Evolutionary conservation across 2,113 vertebrate species (phyloP).

Genomic region (Numenius arquata): DNA sequence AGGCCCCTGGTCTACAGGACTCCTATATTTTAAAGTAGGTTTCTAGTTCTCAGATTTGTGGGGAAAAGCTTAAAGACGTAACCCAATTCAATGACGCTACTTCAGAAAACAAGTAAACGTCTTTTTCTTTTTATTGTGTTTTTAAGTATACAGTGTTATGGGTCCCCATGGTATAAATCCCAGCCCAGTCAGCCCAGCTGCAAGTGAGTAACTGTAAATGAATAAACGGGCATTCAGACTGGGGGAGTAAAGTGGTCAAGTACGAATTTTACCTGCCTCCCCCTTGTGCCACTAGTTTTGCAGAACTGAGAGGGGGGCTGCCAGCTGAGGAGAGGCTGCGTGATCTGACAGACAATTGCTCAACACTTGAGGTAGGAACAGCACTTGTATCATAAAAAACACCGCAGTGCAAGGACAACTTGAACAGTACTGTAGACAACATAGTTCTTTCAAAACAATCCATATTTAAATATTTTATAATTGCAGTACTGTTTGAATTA

Average conservation of each 20-base stretch:
- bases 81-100: background rate
- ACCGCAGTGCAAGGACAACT: background rate
- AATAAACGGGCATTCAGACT: background rate
- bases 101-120: background rate
- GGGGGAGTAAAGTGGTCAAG: background rate
- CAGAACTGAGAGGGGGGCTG: background rate
- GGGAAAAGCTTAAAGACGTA: background rate
- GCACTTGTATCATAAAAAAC: background rate
- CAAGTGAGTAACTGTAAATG: background rate
- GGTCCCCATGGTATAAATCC: background rate
- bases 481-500: background rate
- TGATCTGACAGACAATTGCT: background rate
- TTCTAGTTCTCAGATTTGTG: background rate
- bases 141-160: background rate
- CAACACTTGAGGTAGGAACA: background rate
- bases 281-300: background rate
- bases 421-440: background rate
- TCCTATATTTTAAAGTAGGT: background rate
- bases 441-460: background rate
- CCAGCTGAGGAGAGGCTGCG: background rate
- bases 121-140: background rate
- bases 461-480: background rate
- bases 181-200: background rate
- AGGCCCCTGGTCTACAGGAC: background rate
- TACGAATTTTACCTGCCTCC: background rate